phyloP scores from a whole-genome alignment of 1,140 invertebrate species.

The Calliphora vicina region DNA sequence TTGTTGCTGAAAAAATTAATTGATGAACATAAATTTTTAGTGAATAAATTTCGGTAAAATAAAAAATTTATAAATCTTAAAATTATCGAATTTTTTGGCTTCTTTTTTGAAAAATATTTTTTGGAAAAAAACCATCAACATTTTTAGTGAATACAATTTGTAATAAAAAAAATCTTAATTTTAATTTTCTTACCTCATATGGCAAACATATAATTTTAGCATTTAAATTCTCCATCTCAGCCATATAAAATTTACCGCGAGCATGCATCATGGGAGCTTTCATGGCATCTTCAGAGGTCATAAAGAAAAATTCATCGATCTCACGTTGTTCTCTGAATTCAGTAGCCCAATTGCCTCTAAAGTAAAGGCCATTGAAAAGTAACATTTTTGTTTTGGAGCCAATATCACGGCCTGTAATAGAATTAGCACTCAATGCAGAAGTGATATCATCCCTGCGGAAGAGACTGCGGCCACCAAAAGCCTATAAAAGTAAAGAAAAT shows the following conservation, averaged over 20 bases:
- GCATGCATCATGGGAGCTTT: constrained; percentile 68
- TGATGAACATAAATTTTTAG: no score
- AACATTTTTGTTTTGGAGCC: constrained; percentile 66
- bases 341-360: constrained; percentile 64
- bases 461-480: constrained; percentile 50
- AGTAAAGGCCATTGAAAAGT: constrained; percentile 72
- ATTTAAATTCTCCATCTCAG: constrained; percentile 66
- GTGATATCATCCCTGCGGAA: constrained; percentile 59
- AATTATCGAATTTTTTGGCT: no score
- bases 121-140: no score
- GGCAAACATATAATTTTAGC: constrained; percentile 68
- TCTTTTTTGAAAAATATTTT: no score
- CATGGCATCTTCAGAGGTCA: constrained; percentile 67
- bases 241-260: constrained; percentile 65
- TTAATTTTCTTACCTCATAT: constrained; percentile 60
- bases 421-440: constrained; percentile 59
- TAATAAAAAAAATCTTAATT: no score
- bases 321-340: constrained; percentile 53
- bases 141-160: no score
- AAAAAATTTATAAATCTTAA: no score
- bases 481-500: constrained; percentile 39
- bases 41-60: no score
- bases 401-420: constrained; percentile 52
- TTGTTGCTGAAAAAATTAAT: no score
- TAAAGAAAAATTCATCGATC: constrained; percentile 66